These are phyloP conservation scores for Acholoe squamosa DNA, from an alignment of 2,888 invertebrate genomes.

Conservation along the genomic window DNA sequence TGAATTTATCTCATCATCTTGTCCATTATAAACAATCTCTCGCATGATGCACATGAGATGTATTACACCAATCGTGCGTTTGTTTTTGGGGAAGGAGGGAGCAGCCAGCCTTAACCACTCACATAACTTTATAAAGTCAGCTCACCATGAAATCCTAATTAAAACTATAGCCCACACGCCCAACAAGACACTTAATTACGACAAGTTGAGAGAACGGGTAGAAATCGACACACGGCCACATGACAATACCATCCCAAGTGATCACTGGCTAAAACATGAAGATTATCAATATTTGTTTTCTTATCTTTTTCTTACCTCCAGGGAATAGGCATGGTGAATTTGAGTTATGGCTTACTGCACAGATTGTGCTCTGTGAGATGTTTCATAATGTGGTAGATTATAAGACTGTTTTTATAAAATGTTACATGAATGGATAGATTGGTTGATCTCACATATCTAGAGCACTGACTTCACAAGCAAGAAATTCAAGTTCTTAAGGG, in stretches of 20 bases:
- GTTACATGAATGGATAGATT: too few species aligned
- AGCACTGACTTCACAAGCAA: too few species aligned
- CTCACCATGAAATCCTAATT: slow-evolving; percentile 41
- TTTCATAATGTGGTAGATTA: too few species aligned
- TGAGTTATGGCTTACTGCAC: not conserved
- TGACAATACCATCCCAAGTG: not conserved
- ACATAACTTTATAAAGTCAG: slow-evolving; percentile 28
- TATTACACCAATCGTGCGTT: slow-evolving; percentile 17
- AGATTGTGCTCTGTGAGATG: not conserved
- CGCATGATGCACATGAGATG: slow-evolving; percentile 15
- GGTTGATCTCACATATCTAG: too few species aligned
- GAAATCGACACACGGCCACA: not conserved
- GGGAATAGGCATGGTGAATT: not conserved
- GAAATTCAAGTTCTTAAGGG: too few species aligned
- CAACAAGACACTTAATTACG: slow-evolving; percentile 19
- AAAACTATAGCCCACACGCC: not conserved
- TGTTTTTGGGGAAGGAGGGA: not conserved
- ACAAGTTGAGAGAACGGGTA: not conserved
- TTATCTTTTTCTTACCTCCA: not conserved
- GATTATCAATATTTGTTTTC: slow-evolving; percentile 6
- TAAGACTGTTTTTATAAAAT: too few species aligned
- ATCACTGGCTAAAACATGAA: not conserved
- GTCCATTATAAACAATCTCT: slow-evolving; percentile 38
- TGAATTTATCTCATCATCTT: slow-evolving; percentile 41
- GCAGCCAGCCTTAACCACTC: not conserved